Base-by-base conservation (phyloP, 1,140 invertebrate genomes). In the Elysia chlorotica region DNA sequence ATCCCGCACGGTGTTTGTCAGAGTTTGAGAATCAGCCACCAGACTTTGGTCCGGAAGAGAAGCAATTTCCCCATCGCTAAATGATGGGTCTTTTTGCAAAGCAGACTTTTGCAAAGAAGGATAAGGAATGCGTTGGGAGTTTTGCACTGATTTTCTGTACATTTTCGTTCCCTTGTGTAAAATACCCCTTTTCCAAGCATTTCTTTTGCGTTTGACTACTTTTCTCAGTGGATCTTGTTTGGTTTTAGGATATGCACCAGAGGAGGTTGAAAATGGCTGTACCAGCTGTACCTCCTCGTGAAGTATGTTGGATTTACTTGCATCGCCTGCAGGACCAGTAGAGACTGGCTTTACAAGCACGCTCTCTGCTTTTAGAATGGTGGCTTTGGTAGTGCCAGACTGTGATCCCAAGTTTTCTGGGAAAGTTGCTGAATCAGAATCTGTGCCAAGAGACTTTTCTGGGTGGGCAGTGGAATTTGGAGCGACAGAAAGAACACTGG, bases 151-250 rank as follows among this genome's bases (percentile, higher is more conserved):
- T 59, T 25, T 59, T 17, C 28, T 25, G 56, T 59, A 10, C 6
- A 59, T 14, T 17, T 6, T 59, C 25, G 14, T 10, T 59, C 56
- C 0, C 35, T 61, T 70, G 6, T 41, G 6, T 1, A 71, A 23
- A 2, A 71, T 37, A 25, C 69, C 69, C 38, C 53, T 71, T 53
- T 63, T 38, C 69, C 69, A 71, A 2, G 25, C 36, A 48, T 63
- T 71, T 41, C 69, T 61, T n/a, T 28, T 63, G 0, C 59, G 25
- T 30, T 63, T 71, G n/a, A 25, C 41, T 10, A 63, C 69, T 21
- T 23, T 23, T 21, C 28, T 37, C 14, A 63, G 28, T 30, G 57
- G 69, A 17, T 59, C 17, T 14, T 48, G 41, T 48, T 48, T n/a
- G n/a, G 41, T 48, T 14, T n/a, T 48, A n/a, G n/a, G 41, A 48